These are phyloP conservation scores for Scopus umbretta DNA, from an alignment of 2,113 vertebrate species.

Conservation along the genomic window DNA sequence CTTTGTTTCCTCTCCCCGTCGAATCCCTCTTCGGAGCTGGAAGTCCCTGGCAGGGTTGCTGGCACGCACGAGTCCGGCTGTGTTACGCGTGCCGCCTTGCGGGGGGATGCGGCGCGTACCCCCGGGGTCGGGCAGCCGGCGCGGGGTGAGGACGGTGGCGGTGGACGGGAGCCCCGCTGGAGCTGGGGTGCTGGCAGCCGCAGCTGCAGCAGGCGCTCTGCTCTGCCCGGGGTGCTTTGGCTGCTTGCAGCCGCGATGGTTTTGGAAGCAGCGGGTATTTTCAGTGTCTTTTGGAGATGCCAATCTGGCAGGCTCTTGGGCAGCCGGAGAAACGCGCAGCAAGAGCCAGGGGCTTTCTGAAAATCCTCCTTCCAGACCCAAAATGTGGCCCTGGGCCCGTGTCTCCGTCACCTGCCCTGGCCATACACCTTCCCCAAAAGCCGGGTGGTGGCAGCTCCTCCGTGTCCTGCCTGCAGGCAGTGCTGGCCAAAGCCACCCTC, in stretches of 20 bases:
- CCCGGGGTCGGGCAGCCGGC: fast-evolving
- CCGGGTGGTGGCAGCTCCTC: neutral
- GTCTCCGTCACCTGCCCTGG: neutral
- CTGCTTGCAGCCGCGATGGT: neutral
- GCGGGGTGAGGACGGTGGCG: neutral
- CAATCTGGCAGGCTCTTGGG: neutral
- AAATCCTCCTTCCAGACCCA: neutral
- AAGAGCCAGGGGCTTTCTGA: neutral
- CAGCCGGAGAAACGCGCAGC: neutral
- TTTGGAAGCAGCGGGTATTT: neutral
- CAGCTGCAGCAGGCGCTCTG: neutral
- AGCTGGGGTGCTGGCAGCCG: neutral
- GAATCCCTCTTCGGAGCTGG: neutral
- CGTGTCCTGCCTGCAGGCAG: neutral
- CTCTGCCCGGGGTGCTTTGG: neutral
- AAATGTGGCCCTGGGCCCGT: fast-evolving
- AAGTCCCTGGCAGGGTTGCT: neutral
- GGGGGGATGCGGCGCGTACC: neutral
- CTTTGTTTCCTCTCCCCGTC: neutral
- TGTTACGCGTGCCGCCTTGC: neutral
- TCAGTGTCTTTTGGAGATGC: neutral
- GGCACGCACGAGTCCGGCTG: neutral
- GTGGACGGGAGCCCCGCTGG: neutral
- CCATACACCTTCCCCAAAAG: fast-evolving
- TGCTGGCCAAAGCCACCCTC: neutral